These are phyloP conservation scores for Zenarchopterus dispar DNA, from an alignment of 2,797 vertebrate genomes.

Conservation along the genomic window DNA sequence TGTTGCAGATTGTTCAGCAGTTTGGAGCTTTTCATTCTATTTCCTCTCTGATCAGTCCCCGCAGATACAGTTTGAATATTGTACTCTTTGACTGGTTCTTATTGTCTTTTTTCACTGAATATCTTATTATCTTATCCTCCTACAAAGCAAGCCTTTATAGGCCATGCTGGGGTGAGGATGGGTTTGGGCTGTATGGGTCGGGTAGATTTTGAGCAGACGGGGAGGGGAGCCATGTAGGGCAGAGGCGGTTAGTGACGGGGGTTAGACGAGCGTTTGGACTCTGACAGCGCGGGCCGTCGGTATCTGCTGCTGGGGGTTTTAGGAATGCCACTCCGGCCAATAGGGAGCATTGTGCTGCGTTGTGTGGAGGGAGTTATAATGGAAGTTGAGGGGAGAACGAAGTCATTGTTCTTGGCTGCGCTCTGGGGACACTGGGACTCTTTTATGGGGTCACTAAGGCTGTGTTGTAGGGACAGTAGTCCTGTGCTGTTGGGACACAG, in stretches of 20 bases:
- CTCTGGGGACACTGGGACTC: slow-evolving; percentile 74
- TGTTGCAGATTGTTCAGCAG: too few relatives aligned
- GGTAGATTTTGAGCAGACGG: slow-evolving; percentile 40
- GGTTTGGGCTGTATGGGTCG: slow-evolving; percentile 46
- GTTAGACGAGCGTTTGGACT: slow-evolving; percentile 50
- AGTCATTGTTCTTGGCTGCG: slow-evolving; percentile 68
- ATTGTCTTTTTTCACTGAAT: slow-evolving; percentile 30
- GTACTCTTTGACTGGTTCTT: background rate
- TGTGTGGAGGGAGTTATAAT: slow-evolving; percentile 74
- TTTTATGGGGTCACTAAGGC: slow-evolving; percentile 78
- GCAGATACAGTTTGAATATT: background rate
- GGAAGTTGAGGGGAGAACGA: slow-evolving; percentile 73
- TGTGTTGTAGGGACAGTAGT: slow-evolving; percentile 73
- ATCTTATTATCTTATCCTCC: slow-evolving; percentile 25
- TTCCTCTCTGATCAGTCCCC: too few relatives aligned
- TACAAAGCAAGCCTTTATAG: slow-evolving; percentile 51
- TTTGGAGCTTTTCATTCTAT: too few relatives aligned
- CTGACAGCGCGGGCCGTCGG: slow-evolving; percentile 52
- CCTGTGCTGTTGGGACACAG: slow-evolving; percentile 74
- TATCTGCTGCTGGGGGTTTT: slow-evolving; percentile 72
- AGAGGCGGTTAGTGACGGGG: slow-evolving; percentile 58
- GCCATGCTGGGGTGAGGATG: slow-evolving; percentile 27
- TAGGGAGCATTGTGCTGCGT: slow-evolving; percentile 70
- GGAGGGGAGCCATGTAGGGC: slow-evolving; percentile 47
- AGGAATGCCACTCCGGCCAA: slow-evolving; percentile 71